These are phyloP conservation scores for Pomacea maculata DNA, from an alignment of 1,140 invertebrate genomes.

Conservation along the genomic window DNA sequence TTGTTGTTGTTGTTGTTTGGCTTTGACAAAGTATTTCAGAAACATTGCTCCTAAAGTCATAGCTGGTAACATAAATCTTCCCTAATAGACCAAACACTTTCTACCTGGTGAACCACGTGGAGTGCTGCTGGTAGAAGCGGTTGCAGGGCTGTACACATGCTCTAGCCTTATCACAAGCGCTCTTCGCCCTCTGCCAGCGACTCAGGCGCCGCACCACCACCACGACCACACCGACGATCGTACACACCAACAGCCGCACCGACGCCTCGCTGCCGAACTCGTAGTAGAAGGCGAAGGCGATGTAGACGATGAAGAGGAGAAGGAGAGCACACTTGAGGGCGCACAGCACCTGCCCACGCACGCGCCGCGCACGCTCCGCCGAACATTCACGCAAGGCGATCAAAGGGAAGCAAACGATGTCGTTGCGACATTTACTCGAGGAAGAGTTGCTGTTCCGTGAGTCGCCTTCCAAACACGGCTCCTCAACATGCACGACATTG, in stretches of 20 bases:
- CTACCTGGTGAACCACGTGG: neutral
- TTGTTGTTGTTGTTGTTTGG: too few species aligned
- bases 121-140: neutral
- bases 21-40: neutral
- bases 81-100: neutral
- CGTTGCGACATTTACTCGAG: neutral
- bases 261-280: neutral
- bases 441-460: too few species aligned
- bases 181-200: neutral
- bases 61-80: neutral
- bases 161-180: neutral
- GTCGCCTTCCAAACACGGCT: too few species aligned
- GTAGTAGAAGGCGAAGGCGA: neutral
- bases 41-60: neutral
- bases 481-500: too few species aligned
- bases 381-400: neutral
- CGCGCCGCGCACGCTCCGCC: neutral
- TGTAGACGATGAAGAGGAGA: neutral
- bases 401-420: conserved; percentile 1
- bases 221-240: neutral
- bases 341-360: too few species aligned
- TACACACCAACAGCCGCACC: neutral
- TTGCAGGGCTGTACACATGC: neutral
- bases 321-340: neutral
- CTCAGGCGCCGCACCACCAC: neutral